Percentiles rank a stretch among this genome's conserved stretches.
phyloP scores from a whole-genome alignment of 1,140 invertebrate genomes.

The Brachionus asplanchnoidis region DNA sequence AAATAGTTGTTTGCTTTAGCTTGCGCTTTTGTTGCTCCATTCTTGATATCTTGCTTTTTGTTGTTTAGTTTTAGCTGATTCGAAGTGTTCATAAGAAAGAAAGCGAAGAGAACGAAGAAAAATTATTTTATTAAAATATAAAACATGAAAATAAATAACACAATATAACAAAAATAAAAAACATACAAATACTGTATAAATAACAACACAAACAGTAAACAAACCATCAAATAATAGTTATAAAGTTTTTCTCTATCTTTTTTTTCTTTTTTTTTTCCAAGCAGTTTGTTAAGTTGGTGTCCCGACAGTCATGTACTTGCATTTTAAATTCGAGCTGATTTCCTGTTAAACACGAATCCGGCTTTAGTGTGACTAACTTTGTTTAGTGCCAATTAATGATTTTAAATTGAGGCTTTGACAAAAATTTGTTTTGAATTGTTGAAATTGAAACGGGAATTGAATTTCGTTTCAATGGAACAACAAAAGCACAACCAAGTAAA shows the following conservation, averaged over 20 bases:
- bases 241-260: conserved; percentile 6
- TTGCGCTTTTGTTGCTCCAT: not conserved
- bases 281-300: not conserved
- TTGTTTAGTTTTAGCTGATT: conserved; percentile 5
- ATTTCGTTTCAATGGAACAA: not conserved
- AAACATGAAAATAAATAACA: conserved; percentile 40
- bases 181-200: conserved; percentile 40
- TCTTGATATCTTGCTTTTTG: conserved; percentile 24
- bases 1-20: conserved; percentile 2
- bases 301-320: not conserved
- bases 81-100: not conserved
- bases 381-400: not conserved
- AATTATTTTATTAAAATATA: conserved; percentile 16
- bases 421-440: conserved; percentile 3
- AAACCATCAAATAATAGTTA: conserved; percentile 36
- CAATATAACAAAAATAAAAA: conserved; percentile 24
- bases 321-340: not conserved
- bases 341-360: not conserved
- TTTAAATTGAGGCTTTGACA: not conserved
- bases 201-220: conserved; percentile 41
- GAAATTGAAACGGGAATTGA: conserved; percentile 33
- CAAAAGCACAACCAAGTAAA: not conserved
- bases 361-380: not conserved
- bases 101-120: conserved; percentile 4
- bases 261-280: not conserved